Evolutionary conservation across 2,797 vertebrate genomes (phyloP).

Genomic region (Labroides dimidiatus): DNA sequence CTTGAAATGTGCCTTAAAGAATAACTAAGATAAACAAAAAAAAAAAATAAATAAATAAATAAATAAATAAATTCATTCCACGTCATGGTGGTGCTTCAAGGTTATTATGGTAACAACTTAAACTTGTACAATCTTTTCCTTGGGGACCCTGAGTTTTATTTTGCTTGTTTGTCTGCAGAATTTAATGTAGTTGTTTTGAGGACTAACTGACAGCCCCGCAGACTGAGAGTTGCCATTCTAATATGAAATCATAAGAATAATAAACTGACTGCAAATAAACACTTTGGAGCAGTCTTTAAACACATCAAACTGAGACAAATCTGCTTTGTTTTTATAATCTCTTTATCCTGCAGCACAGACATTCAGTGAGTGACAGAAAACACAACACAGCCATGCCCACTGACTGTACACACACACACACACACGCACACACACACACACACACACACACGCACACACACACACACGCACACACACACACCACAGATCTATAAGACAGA

Average conservation of each 20-base stretch:
- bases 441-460: slow-evolving; percentile 1
- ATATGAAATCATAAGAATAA: background rate
- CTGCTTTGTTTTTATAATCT: background rate
- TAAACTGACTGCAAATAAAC: background rate
- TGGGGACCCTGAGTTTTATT: too few species aligned
- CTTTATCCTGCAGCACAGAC: slow-evolving; percentile 17
- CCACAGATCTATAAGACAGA: background rate
- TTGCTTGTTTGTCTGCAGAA: too few species aligned
- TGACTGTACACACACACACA: slow-evolving; percentile 6
- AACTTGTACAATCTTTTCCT: too few species aligned
- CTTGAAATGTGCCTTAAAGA: too few species aligned
- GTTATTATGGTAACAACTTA: too few species aligned
- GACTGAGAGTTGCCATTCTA: background rate
- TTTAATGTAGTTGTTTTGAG: too few species aligned
- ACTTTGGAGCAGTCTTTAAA: background rate
- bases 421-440: background rate
- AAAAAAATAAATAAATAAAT: too few species aligned
- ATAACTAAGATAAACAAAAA: too few species aligned
- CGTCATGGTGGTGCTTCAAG: too few species aligned
- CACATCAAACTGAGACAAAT: slow-evolving; percentile 1
- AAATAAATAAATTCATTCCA: too few species aligned
- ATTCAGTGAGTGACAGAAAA: background rate
- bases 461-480: background rate
- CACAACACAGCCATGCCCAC: background rate
- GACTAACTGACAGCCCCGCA: background rate